Evolutionary conservation across 2,113 vertebrate species (phyloP).

Genomic region (Anhinga rufa): DNA sequence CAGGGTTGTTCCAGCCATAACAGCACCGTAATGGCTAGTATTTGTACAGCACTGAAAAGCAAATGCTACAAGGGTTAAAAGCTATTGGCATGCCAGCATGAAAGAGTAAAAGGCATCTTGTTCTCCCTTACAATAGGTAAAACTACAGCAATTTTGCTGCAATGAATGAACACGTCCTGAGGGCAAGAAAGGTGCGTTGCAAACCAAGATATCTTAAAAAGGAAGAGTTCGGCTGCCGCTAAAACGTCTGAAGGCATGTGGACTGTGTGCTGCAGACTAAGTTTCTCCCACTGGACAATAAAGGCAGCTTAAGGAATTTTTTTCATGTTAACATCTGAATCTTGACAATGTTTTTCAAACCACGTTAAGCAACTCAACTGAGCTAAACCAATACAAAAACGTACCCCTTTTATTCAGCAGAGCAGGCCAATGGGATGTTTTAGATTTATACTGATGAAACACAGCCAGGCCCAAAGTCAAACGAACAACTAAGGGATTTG

Average conservation of each 20-base stretch:
- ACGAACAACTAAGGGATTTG: neutral
- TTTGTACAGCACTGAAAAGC: neutral
- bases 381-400: neutral
- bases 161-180: neutral
- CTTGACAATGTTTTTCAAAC: neutral
- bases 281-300: neutral
- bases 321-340: neutral
- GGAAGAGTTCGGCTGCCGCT: neutral
- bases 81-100: neutral
- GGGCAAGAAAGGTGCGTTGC: neutral
- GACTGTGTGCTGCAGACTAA: neutral
- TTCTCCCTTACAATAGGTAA: neutral
- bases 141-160: neutral
- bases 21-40: neutral
- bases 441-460: slow-evolving; percentile 3
- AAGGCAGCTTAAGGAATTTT: neutral
- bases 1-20: neutral
- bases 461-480: neutral
- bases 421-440: neutral
- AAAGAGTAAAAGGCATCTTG: neutral
- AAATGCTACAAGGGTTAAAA: neutral
- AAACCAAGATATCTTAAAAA: neutral
- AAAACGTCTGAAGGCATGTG: neutral
- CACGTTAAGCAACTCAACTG: neutral
- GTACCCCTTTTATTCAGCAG: neutral